Evolutionary conservation across 2,113 vertebrate genomes (phyloP).

Genomic region (Callaeas wilsoni): DNA sequence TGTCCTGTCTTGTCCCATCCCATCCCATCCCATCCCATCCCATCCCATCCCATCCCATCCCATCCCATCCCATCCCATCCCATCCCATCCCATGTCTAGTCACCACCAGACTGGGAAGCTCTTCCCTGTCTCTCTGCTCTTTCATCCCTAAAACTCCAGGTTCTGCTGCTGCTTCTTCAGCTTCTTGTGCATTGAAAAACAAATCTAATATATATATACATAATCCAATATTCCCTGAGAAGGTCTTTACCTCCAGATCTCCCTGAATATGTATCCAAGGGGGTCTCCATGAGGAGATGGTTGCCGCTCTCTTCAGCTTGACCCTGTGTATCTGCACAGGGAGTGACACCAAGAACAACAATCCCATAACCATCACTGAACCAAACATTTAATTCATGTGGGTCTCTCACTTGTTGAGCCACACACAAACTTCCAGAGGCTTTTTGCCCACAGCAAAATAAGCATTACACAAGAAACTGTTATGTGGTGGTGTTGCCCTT

Average conservation of each 20-base stretch:
- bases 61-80: background rate
- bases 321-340: background rate
- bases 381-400: background rate
- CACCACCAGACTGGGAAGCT: background rate
- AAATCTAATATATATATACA: background rate
- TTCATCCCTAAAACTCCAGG: background rate
- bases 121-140: background rate
- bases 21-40: background rate
- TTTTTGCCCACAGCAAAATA: background rate
- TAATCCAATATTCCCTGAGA: background rate
- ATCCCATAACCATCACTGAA: background rate
- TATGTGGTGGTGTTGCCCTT: rapidly evolving
- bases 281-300: background rate
- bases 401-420: background rate
- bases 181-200: background rate
- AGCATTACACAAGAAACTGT: background rate
- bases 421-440: background rate
- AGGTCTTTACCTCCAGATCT: background rate
- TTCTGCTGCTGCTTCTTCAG: background rate
- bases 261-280: background rate
- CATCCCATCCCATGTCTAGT: rapidly evolving
- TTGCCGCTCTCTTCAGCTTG: background rate
- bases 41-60: rapidly evolving
- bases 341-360: background rate
- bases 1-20: too few species aligned